A percentile compares a stretch with the other conserved stretches of the same genome.
Conservation (phyloP, 2,888 invertebrate genomes). For the Schrankia costaestrigalis region DNA sequence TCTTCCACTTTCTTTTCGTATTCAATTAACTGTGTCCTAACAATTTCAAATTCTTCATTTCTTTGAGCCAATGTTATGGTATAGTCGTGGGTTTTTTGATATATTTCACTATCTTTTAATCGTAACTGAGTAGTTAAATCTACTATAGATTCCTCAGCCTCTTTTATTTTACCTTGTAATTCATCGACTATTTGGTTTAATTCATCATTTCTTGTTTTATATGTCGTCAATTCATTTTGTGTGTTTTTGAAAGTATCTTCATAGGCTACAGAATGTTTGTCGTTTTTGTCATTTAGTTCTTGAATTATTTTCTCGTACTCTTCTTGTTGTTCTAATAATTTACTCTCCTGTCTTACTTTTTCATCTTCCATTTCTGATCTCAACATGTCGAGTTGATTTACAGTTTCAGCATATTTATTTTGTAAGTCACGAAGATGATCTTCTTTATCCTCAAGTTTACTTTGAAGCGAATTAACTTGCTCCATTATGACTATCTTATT, state of each 20-base stretch:
- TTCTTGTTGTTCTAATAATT: constrained; percentile 65
- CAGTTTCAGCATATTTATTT: constrained; percentile 63
- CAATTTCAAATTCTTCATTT: constrained; percentile 68
- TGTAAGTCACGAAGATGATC: constrained; percentile 62
- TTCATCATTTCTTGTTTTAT: constrained; percentile 47
- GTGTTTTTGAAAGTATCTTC: constrained; percentile 44
- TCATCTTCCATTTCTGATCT: constrained; percentile 74
- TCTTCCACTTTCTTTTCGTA: constrained; percentile 73
- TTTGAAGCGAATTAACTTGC: constrained; percentile 65
- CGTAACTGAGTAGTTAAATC: constrained; percentile 54
- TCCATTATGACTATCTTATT: constrained; percentile 63
- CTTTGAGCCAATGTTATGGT: constrained; percentile 52
- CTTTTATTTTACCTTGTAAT: constrained; percentile 37
- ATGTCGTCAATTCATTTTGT: constrained; percentile 45
- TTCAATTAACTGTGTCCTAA: constrained; percentile 58
- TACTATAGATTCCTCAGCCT: constrained; percentile 39
- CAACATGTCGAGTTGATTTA: constrained; percentile 63
- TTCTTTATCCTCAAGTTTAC: constrained; percentile 69
- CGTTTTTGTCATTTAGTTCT: constrained; percentile 46
- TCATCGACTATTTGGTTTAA: constrained; percentile 46
- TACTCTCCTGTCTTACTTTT: constrained; percentile 66
- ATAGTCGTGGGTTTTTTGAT: constrained; percentile 64
- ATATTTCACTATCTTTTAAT: constrained; percentile 64
- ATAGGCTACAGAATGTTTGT: constrained; percentile 38
- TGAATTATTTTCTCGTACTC: constrained; percentile 65